Evolutionary conservation across 2,113 vertebrate species (phyloP).

Genomic region (Phasianus colchicus): DNA sequence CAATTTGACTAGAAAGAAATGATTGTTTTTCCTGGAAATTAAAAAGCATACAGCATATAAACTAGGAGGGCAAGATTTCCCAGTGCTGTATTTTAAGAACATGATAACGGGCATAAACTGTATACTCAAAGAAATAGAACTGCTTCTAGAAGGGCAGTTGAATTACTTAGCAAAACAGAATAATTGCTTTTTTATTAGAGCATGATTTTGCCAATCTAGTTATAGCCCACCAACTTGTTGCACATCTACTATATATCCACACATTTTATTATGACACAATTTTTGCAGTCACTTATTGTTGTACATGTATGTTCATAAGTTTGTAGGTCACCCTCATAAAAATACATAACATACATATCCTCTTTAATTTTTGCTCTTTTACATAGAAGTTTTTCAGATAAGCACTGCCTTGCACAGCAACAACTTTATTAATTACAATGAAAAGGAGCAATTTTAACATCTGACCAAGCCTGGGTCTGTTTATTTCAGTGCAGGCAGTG

Average conservation of each 20-base stretch:
- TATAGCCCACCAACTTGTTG: background rate
- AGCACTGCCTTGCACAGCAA: background rate
- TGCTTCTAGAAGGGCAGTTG: background rate
- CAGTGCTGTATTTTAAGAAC: background rate
- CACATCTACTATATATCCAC: background rate
- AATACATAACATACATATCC: background rate
- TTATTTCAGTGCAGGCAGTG: background rate
- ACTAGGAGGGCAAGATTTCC: background rate
- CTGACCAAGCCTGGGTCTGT: background rate
- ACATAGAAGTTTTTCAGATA: background rate
- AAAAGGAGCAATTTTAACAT: background rate
- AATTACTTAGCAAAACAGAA: background rate
- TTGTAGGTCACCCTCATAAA: background rate
- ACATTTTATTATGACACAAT: background rate
- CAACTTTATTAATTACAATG: background rate
- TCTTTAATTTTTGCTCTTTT: background rate
- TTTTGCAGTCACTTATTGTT: background rate
- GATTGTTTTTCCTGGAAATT: constrained; percentile 62
- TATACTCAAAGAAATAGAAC: background rate
- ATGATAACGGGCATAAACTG: background rate
- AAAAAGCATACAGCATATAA: background rate
- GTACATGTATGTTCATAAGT: background rate
- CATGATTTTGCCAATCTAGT: background rate
- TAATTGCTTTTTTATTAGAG: background rate
- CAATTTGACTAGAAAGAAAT: constrained; percentile 39